phyloP scores from a whole-genome alignment of 2,888 invertebrate genomes.

The Sesia bembeciformis region DNA sequence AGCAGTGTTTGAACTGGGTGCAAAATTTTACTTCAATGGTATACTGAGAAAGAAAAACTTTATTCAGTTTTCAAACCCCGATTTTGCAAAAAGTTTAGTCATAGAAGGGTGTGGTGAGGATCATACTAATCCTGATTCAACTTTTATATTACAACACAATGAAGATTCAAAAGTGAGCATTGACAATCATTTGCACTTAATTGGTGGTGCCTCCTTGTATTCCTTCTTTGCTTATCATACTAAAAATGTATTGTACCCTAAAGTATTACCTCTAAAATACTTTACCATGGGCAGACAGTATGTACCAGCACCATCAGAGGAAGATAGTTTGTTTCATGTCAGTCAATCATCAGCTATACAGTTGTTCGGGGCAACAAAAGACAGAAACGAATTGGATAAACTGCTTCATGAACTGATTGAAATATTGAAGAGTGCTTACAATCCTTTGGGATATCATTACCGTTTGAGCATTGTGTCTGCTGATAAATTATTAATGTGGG shows the following conservation, averaged over 20 bases:
- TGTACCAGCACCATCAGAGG: conserved; percentile 44
- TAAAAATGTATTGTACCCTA: conserved; percentile 76
- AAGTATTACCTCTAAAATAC: conserved; percentile 79
- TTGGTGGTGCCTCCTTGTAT: conserved; percentile 82
- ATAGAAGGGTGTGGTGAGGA: conserved; percentile 82
- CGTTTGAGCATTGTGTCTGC: conserved; percentile 77
- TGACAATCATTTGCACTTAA: conserved; percentile 79
- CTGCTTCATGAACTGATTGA: conserved; percentile 74
- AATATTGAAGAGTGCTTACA: conserved; percentile 74
- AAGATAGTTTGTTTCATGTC: conserved; percentile 77
- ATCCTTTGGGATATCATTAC: conserved; percentile 79
- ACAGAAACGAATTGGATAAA: conserved; percentile 55
- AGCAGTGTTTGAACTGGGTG: conserved; percentile 80
- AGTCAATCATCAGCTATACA: conserved; percentile 81
- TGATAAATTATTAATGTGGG: conserved; percentile 74
- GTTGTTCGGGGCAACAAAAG: conserved; percentile 75
- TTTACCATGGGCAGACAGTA: conserved; percentile 84
- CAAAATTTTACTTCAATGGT: conserved; percentile 67
- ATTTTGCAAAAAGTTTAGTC: conserved; percentile 83
- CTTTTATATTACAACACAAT: conserved; percentile 76
- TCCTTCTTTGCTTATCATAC: conserved; percentile 84
- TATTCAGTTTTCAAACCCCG: conserved; percentile 81
- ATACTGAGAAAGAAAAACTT: conserved; percentile 64
- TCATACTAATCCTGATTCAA: conserved; percentile 66
- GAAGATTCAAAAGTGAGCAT: conserved; percentile 67